Conservation (phyloP, 37 sponge, comb jelly and placozoan species). For the Haliclona indistincta region DNA sequence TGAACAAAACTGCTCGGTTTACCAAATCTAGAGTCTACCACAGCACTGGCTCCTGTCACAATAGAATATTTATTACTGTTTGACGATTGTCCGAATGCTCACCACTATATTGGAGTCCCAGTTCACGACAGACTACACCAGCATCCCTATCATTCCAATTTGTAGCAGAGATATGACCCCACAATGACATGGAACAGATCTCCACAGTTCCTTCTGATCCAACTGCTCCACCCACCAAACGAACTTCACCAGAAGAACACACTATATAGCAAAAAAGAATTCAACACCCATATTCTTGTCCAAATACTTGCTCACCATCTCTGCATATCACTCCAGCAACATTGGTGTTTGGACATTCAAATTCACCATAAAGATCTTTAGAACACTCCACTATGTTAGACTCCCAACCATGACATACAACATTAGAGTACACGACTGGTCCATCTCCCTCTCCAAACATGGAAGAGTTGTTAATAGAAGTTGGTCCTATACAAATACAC, state of each 20-base stretch:
- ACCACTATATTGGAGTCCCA: neutral
- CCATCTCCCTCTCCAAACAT: conserved; percentile 25
- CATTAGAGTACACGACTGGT: conserved; percentile 8
- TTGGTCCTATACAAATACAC: conserved; percentile 1
- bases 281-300: neutral
- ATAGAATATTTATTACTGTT: neutral
- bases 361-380: neutral
- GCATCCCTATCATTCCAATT: neutral
- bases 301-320: neutral
- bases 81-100: neutral
- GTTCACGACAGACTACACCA: neutral
- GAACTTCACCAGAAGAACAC: neutral
- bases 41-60: neutral
- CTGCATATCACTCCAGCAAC: conserved; percentile 21
- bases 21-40: neutral
- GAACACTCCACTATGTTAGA: neutral
- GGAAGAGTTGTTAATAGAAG: neutral
- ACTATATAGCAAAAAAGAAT: neutral
- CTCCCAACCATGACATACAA: conserved; percentile 20
- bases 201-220: neutral
- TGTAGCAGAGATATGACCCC: neutral
- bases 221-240: neutral
- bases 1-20: neutral
- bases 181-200: neutral
- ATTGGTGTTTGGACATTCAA: neutral